Evolutionary conservation across 2,888 invertebrate species (phyloP), one percentile per base, ranked within the genome.

Genomic region (Lepidochitona cinerea): DNA sequence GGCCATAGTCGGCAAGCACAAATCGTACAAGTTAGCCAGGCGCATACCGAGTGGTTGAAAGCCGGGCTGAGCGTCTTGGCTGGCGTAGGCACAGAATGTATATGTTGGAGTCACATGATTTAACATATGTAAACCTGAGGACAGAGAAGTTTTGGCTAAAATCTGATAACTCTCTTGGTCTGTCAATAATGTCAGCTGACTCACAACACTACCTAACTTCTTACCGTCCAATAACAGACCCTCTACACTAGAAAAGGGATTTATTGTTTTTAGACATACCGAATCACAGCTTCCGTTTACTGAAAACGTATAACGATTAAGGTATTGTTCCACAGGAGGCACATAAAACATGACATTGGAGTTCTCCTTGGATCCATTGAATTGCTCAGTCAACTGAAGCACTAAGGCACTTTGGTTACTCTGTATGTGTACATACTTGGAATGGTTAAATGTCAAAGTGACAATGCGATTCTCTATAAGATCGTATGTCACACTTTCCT

Each of bases 1-100:
- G 29, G 65, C 67, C 36, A 35, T 68, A 18, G 70, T 75, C 53
- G 68, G 72, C 23, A 77, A 76, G 75, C 84, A 84, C 32, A 80
- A 73, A 70, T 77, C 76, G 70, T 82, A 82, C 1, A 86, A 73
- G 29, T 68, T 72, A 7, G 77, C 79, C 52, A 84, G 69, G 35
- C 83, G 80, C 70, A 74, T 81, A 66, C 85, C 83, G 9, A 82
- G 68, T 6, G 79, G 77, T 64, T 79, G 80, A 49, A 82, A 66
- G 29, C 59, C 32, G 9, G 23, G 12, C 14, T 29, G 23, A 35
- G 33, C 37, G 9, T 35, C 33, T 35, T 66, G 14, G 9, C 36
- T 23, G 1, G 66, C 66, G 26, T 37, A 66, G 66, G 66, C 66
- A 66, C 66, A 36, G 26, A 66, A 66, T 1, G 66, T 36, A 37